Conservation (phyloP, 2,797 vertebrate species). For the Trichosurus vulpecula region DNA sequence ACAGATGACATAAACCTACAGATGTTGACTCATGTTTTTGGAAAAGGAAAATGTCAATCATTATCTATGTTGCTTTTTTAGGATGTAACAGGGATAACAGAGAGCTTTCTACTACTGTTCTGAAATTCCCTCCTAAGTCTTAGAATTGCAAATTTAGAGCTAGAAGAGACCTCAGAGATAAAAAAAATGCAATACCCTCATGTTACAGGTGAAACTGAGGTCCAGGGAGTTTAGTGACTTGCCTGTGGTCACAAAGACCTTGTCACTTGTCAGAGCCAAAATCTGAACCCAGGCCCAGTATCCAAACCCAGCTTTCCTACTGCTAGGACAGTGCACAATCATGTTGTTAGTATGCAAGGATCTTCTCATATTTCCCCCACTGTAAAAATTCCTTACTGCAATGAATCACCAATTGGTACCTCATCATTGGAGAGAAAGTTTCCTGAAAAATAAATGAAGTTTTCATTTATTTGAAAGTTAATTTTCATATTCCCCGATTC, state of each 20-base stretch:
- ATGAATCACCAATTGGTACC: neutral
- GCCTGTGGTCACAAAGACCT: neutral
- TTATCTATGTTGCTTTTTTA: neutral
- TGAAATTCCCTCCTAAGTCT: neutral
- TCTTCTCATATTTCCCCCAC: neutral
- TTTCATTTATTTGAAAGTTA: neutral
- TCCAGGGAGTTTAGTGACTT: neutral
- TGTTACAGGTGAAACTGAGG: neutral
- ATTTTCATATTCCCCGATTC: neutral
- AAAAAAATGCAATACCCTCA: neutral
- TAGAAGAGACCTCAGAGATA: neutral
- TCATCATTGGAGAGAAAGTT: neutral
- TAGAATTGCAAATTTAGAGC: neutral
- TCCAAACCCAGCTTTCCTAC: neutral
- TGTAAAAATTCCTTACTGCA: neutral
- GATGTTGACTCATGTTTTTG: conserved; percentile 15
- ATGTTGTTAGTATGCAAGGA: neutral
- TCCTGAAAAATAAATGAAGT: neutral
- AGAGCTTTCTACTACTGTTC: neutral
- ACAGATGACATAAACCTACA: conserved; percentile 36
- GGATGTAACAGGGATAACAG: conserved; percentile 35
- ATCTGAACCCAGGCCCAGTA: neutral
- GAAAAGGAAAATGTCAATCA: conserved; percentile 42
- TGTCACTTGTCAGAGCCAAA: neutral
- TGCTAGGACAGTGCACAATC: neutral